phyloP scores from a whole-genome alignment of 2,888 invertebrate species.

The Tachina lurida region DNA sequence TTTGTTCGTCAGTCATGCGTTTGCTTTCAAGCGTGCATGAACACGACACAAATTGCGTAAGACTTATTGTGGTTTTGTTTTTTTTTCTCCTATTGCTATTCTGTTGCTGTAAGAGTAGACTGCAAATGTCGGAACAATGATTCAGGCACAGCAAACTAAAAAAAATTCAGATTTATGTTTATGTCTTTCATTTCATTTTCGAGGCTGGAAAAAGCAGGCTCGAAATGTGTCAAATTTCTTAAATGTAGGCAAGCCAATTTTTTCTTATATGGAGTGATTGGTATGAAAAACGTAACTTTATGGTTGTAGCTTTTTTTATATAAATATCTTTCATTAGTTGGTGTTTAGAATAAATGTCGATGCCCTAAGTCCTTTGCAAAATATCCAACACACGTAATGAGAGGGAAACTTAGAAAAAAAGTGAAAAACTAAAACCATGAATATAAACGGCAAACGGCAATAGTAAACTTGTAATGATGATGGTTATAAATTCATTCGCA shows the following conservation, averaged over 20 bases:
- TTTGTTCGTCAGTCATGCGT: slow-evolving; percentile 33
- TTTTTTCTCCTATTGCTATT: neutral
- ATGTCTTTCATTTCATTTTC: neutral
- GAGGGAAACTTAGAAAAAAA: neutral
- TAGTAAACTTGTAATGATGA: slow-evolving; percentile 47
- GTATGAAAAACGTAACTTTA: no score
- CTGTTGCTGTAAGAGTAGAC: slow-evolving; percentile 2
- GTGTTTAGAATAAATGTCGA: neutral
- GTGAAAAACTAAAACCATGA: slow-evolving; percentile 25
- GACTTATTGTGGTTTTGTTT: slow-evolving; percentile 59
- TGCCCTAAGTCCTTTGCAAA: neutral
- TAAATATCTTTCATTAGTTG: no score
- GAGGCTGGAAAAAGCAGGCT: neutral
- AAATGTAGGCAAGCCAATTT: no score
- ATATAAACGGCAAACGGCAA: slow-evolving; percentile 27
- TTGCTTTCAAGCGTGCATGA: slow-evolving; percentile 23
- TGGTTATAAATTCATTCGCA: slow-evolving; percentile 44
- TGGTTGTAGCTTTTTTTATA: no score
- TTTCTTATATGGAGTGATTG: no score
- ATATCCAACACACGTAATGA: neutral
- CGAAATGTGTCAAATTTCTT: no score
- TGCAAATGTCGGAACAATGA: slow-evolving; percentile 9
- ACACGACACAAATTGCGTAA: slow-evolving; percentile 46
- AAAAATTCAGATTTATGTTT: neutral
- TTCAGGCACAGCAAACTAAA: slow-evolving; percentile 13